These are phyloP conservation scores for Mesorhabditis sp. DNA, from an alignment of 2,888 invertebrate species.

Conservation along the genomic window DNA sequence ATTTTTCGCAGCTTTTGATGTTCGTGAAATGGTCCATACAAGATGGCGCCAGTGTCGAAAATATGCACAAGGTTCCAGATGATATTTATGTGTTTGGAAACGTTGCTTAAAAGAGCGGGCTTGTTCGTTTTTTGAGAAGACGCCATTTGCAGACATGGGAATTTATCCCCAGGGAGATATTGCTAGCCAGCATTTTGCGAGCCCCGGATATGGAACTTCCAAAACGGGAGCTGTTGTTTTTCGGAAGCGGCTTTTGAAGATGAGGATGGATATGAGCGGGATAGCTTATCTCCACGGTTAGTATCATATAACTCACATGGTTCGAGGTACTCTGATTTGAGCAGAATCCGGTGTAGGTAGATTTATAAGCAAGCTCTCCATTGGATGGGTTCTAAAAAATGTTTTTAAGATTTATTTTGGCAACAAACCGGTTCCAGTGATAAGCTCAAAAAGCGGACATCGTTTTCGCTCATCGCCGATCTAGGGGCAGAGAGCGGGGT, in stretches of 20 bases:
- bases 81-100: background rate
- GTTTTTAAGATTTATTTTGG: background rate
- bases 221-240: no score
- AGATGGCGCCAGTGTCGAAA: background rate
- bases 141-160: background rate
- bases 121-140: background rate
- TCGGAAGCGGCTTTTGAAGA: no score
- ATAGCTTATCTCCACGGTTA: no score
- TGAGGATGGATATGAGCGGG: no score
- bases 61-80: background rate
- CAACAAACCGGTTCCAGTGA: background rate
- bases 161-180: no score
- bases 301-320: no score
- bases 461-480: background rate
- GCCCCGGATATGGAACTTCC: no score
- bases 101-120: background rate
- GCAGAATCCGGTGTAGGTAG: no score
- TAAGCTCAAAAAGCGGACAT: background rate
- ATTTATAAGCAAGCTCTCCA: no score
- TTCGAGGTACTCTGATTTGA: no score
- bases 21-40: background rate
- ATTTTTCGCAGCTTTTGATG: background rate
- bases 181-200: no score
- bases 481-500: background rate
- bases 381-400: no score